Evolutionary conservation across 2,797 vertebrate species (phyloP), one percentile per base, ranked within the genome.

Genomic region (Neomorphus geoffroyi): DNA sequence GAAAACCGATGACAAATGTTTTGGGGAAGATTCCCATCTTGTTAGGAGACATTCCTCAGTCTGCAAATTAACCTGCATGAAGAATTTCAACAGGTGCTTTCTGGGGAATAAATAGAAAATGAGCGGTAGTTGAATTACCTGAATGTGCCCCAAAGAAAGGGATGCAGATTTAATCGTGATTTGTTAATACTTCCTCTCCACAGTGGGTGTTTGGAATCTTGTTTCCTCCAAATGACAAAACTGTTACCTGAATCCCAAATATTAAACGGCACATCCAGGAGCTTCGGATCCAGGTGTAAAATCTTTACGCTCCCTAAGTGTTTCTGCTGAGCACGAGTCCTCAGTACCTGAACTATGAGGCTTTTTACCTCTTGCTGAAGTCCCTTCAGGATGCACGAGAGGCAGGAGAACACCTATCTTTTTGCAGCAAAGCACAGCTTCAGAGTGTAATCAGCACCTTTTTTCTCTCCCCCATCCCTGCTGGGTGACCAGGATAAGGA

Each of bases 341-440:
- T 48, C 39, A 27, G 18, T 2, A 2, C 23, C 53, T 80, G 69
- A 71, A 80, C 7, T 33, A 9, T 6, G 21, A 78, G 15, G 37
- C 0, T 45, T 66, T 83, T 77, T 48, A 9, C 18, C 18, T 48
- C 45, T 50, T 1, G 1, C 4, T 0, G 0, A 88, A 69, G 32
- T 58, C 43, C 32, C 6, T 0, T 23, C 30, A 18, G 28, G 54
- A 13, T 28, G 28, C 19, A 60, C 64, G 35, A 43, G 13, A 62
- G 33, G 41, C 33, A 62, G 53, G 33, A 66, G 81, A 67, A 43
- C 45, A 50, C 3, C 1, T 18, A 14, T 10, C 51, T 3, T 10
- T n/a, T 21, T 65, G 37, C 46, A 57, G 18, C 18, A 65, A 88
- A 50, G 50, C 15, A n/a, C 4, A 58, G 7, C 11, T 39, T 72